Percentiles rank a stretch among this genome's conserved stretches.
Conservation (phyloP, 2,888 invertebrate genomes). For the Entomobrya proxima region DNA sequence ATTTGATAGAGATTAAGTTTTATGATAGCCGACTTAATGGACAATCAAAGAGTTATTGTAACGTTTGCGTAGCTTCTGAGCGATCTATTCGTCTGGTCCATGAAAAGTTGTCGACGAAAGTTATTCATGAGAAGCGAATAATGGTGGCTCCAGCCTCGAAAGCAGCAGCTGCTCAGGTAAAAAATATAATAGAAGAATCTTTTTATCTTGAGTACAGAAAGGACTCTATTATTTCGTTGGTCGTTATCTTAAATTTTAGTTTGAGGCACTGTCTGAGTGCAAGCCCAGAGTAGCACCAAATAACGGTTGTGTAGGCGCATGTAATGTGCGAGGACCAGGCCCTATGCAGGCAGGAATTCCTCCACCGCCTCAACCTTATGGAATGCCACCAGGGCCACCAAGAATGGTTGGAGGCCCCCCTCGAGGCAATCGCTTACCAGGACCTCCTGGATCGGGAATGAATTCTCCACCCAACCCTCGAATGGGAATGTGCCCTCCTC, state of each 20-base stretch:
- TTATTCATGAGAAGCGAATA: slow-evolving; percentile 95
- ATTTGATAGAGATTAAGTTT: slow-evolving; percentile 98
- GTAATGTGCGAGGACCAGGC: neutral
- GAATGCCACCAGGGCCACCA: neutral
- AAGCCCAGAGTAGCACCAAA: slow-evolving; percentile 87
- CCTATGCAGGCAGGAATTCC: neutral
- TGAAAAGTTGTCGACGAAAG: slow-evolving; percentile 94
- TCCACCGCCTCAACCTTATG: neutral
- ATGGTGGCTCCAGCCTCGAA: slow-evolving; percentile 96
- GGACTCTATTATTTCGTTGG: neutral
- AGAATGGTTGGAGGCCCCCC: slow-evolving; percentile 1
- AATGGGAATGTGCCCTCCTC: neutral
- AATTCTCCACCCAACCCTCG: slow-evolving; percentile 8
- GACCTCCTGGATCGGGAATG: neutral
- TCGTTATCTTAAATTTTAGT: neutral
- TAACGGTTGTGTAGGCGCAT: neutral
- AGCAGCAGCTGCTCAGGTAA: slow-evolving; percentile 84
- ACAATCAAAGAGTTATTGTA: slow-evolving; percentile 98
- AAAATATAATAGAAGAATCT: too few relatives aligned
- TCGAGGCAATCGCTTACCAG: neutral
- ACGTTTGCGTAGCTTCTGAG: slow-evolving; percentile 94
- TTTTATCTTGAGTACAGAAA: too few relatives aligned
- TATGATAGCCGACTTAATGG: slow-evolving; percentile 99
- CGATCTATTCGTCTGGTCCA: slow-evolving; percentile 90
- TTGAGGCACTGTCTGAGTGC: slow-evolving; percentile 82